These are phyloP conservation scores for Argentina silus DNA, from an alignment of 2,797 vertebrate species.

Conservation along the genomic window DNA sequence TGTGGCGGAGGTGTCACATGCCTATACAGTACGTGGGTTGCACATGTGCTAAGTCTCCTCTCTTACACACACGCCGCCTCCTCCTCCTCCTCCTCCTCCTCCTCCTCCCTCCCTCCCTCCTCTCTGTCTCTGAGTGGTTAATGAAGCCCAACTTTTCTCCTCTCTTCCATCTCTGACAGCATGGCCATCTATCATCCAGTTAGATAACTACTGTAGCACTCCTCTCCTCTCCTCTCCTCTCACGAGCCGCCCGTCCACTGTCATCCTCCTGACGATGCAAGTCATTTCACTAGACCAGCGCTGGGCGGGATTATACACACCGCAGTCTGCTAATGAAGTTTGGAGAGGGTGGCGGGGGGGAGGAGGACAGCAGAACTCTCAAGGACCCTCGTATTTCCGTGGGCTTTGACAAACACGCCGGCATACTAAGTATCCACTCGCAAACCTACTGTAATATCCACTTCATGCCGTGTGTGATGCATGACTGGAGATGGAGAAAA, in stretches of 20 bases:
- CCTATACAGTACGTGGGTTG: too few relatives aligned
- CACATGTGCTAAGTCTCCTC: too few relatives aligned
- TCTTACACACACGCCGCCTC: too few relatives aligned
- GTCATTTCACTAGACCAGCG: not conserved
- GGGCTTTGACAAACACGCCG: not conserved
- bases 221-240: not conserved
- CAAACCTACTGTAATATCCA: too few relatives aligned
- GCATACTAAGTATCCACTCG: not conserved
- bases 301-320: not conserved
- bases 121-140: not conserved
- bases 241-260: not conserved
- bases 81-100: too few relatives aligned
- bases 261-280: not conserved
- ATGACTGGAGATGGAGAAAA: not conserved
- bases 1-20: too few relatives aligned
- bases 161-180: slow-evolving; percentile 5
- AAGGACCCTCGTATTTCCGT: not conserved
- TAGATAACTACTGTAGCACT: not conserved
- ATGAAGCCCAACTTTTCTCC: slow-evolving; percentile 16
- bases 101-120: not conserved
- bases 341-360: not conserved
- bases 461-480: not conserved
- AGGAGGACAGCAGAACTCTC: not conserved
- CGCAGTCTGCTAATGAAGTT: not conserved
- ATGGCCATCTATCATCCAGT: slow-evolving; percentile 7